Base-by-base conservation (phyloP, 2,888 invertebrate genomes). In the Cephus sareptanus region DNA sequence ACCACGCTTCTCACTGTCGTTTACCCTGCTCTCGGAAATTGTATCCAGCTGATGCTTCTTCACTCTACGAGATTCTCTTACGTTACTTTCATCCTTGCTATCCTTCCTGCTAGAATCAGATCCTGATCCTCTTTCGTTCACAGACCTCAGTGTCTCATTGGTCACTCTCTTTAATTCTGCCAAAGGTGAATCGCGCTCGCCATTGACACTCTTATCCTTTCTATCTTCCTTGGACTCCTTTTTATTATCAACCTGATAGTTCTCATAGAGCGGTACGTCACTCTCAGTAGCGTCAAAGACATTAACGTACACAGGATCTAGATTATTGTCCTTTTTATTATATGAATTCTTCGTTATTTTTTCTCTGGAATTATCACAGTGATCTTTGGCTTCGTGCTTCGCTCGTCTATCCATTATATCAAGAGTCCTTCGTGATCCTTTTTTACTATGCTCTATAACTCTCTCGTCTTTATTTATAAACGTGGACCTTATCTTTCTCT, bases 231-330 rank as follows among this genome's bases (percentile, higher is more conserved):
- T 56, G 34, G 74, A 75, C 12, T 81, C 77, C 35, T 33, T 69
- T 13, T 11, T 37, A 15, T 75, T 68, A 0, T 77, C 34, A 1
- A 81, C 73, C 30, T 81, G 81, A 73, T 82, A 85, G 79, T 88
- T 88, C 74, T 87, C 88, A 73, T 88, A 88, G 79, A 88, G 83
- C 34, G 88, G 88, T 9, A 74, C 80, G 11, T 80, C 79, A 15
- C 81, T 79, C 34, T 79, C 77, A 6, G 77, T 74, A 9, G 78
- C 80, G 6, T 84, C 83, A 71, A 88, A 88, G 1, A 88, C 81
- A 76, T 88, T 88, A 1, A 82, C 87, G 78, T 88, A 88, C n/a
- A 83, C 79, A 23, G 84, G 87, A 56, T 80, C 79, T 11, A 30
- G 12, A 34, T 31, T 73, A n/a, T 15, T 11, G 56, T 75, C 75